phyloP scores from a whole-genome alignment of 1,140 invertebrate genomes.

The Drosophila parabipectinata region DNA sequence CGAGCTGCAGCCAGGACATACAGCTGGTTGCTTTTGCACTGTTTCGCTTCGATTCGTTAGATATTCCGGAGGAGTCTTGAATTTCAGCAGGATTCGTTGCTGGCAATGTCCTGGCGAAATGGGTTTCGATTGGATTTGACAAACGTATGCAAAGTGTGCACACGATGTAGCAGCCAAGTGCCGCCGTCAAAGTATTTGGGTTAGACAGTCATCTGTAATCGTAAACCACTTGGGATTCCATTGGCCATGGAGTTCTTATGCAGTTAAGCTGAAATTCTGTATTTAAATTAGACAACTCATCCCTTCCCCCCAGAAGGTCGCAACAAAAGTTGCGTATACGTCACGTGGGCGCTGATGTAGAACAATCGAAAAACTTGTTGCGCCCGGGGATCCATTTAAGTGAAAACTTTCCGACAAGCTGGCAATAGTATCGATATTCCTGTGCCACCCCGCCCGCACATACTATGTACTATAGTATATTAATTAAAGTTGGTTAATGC shows the following conservation, averaged over 20 bases:
- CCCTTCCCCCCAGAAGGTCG: neutral
- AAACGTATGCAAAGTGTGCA: conserved; percentile 45
- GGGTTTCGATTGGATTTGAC: conserved; percentile 39
- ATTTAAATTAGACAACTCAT: neutral
- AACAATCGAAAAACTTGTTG: conserved; percentile 39
- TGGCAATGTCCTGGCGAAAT: conserved; percentile 11
- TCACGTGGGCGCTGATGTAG: neutral
- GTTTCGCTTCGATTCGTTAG: conserved; percentile 35
- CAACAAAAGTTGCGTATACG: conserved; percentile 1
- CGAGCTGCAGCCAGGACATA: conserved; percentile 37
- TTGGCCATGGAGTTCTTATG: neutral
- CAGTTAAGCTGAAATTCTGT: neutral
- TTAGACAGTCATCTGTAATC: conserved; percentile 19
- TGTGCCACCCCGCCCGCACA: conserved; percentile 1
- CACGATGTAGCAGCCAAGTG: conserved; percentile 29
- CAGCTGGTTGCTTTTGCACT: conserved; percentile 2
- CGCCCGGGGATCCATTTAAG: conserved; percentile 29
- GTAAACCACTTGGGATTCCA: conserved; percentile 3
- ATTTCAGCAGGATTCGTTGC: conserved; percentile 35
- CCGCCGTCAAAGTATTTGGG: conserved; percentile 27
- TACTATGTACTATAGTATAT: conserved; percentile 5
- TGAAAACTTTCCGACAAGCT: conserved; percentile 35
- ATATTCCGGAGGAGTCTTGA: conserved; percentile 64
- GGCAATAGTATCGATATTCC: conserved; percentile 35
- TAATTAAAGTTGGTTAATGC: conserved; percentile 53